Conservation (phyloP, 2,888 invertebrate genomes). For the Heliconius aoede region DNA sequence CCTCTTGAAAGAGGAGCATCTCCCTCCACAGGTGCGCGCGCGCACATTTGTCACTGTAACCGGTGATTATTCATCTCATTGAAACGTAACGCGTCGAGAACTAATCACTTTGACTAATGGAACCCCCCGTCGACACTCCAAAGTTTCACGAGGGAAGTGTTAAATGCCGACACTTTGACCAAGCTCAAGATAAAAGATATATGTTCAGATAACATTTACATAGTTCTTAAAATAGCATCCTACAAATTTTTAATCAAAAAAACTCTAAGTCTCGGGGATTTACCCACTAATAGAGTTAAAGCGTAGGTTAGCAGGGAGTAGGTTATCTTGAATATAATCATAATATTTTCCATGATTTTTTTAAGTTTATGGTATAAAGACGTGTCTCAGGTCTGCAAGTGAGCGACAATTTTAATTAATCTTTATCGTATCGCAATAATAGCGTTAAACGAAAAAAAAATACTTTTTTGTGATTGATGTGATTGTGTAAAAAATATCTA, state of each 20-base stretch:
- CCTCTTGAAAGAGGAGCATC: constrained; percentile 66
- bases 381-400: too few species aligned
- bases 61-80: constrained; percentile 83
- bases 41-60: constrained; percentile 83
- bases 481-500: background rate
- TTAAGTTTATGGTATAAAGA: too few species aligned
- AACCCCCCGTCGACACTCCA: constrained; percentile 82
- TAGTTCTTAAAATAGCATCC: background rate
- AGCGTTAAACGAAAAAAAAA: background rate
- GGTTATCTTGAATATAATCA: too few species aligned
- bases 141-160: constrained; percentile 64
- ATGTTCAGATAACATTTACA: constrained; percentile 12
- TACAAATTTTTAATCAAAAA: background rate
- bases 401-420: too few species aligned
- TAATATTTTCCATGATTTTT: too few species aligned
- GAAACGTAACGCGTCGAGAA: constrained; percentile 81
- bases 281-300: background rate
- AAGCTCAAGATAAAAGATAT: constrained; percentile 23
- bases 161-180: constrained; percentile 28
- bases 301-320: background rate
- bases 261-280: too few species aligned
- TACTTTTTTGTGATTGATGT: too few species aligned
- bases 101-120: constrained; percentile 83
- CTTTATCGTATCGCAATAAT: background rate
- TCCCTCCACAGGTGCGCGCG: constrained; percentile 72